Evolutionary conservation across 2,113 vertebrate genomes (phyloP).

Genomic region (Perca fluviatilis): DNA sequence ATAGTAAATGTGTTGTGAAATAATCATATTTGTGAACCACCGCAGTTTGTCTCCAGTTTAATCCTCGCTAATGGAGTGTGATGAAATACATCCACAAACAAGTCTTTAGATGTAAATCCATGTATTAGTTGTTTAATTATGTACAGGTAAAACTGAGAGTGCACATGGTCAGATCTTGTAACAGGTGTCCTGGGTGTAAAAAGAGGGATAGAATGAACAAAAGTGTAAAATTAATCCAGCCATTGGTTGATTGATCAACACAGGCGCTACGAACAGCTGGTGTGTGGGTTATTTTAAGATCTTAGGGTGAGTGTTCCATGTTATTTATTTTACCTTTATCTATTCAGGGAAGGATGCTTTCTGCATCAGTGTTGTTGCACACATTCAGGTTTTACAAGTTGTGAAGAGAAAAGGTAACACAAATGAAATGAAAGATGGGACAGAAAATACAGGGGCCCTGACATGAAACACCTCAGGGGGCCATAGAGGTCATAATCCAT

Average conservation of each 20-base stretch:
- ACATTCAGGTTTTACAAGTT: not conserved
- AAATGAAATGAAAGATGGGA: not conserved
- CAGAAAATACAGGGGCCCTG: not conserved
- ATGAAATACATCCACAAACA: not conserved
- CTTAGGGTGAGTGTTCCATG: not conserved
- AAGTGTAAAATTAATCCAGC: not conserved
- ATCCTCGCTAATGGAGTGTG: conserved; percentile 10
- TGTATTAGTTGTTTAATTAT: not conserved
- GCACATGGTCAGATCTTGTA: not conserved
- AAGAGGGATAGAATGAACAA: not conserved
- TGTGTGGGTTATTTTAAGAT: not conserved
- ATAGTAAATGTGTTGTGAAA: not conserved
- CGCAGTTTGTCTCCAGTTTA: not conserved
- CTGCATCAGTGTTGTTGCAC: not conserved
- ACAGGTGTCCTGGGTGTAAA: not conserved
- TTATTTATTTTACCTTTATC: not conserved
- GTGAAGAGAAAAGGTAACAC: not conserved
- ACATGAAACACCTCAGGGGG: not conserved
- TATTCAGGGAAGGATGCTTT: not conserved
- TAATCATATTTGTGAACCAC: not conserved
- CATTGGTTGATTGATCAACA: not conserved
- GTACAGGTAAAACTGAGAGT: not conserved
- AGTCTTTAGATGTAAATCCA: not conserved
- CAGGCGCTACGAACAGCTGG: not conserved
- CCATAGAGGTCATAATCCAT: not conserved